Conservation (phyloP, 2,888 invertebrate species). For the Ceriagrion tenellum region DNA sequence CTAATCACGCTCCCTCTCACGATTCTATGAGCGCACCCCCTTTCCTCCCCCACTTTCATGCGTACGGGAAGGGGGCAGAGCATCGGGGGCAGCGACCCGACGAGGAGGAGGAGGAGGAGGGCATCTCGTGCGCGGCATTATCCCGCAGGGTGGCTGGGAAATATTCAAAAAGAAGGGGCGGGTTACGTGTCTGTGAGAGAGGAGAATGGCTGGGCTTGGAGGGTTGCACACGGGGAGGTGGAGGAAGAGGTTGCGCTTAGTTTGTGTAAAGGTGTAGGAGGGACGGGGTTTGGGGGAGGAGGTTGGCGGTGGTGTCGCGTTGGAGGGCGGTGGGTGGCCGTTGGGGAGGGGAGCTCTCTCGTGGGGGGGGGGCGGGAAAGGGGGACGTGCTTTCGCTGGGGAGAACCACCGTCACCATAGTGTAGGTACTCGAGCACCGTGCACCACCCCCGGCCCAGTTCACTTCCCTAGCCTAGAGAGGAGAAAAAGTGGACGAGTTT, state of each 20-base stretch:
- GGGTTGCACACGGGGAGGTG: neutral
- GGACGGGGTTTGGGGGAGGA: too few species aligned
- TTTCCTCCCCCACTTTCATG: too few species aligned
- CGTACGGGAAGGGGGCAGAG: neutral
- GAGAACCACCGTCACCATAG: neutral
- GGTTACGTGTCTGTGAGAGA: neutral
- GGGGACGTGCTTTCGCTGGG: neutral
- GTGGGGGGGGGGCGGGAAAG: neutral
- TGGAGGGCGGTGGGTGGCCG: neutral
- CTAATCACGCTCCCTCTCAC: neutral
- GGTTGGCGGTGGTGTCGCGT: neutral
- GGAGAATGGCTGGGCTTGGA: neutral
- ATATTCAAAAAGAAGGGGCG: neutral
- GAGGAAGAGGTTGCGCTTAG: neutral
- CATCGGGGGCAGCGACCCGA: constrained; percentile 1
- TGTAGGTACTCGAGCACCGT: neutral
- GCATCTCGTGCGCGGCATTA: neutral
- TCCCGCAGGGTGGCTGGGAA: neutral
- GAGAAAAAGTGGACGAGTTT: neutral
- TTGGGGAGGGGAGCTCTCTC: neutral
- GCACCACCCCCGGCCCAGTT: neutral
- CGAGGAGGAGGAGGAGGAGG: constrained; percentile 24
- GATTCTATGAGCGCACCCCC: neutral
- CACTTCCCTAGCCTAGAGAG: constrained; percentile 5
- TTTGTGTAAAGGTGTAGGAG: neutral